Evolutionary conservation across 2,113 vertebrate genomes (phyloP), one percentile per base, ranked within the genome.

Genomic region (Hyla sarda): DNA sequence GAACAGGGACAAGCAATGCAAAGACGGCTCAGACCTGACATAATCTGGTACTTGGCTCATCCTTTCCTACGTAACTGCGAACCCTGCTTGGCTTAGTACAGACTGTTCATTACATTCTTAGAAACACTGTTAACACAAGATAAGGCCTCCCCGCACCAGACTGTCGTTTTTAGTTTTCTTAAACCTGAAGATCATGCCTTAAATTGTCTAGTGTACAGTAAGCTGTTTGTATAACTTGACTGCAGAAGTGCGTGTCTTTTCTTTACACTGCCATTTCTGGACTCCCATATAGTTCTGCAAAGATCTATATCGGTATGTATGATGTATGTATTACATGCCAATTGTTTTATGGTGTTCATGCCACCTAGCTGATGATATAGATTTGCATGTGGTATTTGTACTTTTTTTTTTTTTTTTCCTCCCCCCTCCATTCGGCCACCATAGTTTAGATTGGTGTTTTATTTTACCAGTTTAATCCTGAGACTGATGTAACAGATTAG

Each of bases 1-100:
- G 19, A 58, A 69, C 74, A 16, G 65, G 58, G 73, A 65, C 84
- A 56, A 52, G 48, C 30, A 80, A 72, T 21, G 30, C 80, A 77
- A 86, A 80, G 76, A 80, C 67, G 62, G 76, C 84, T 86, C 62
- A 86, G 76, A 86, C 84, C 76, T 58, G 50, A 81, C 77, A 71
- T 86, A 86, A 86, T 80, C 84, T 32, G 84, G 62, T 72, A 23
- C 50, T 86, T 72, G 79, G 76, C 76, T 74, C 84, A 80, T 86
- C 84, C 50, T 58, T 62, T 80, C 34, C 62, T 30, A 67, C 37
- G 28, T 76, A 84, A 45, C 60, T 41, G 75, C 12, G 30, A 45
- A 34, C 78, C n/a, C 41, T 52, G 74, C 28, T 10, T 34, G 62
- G 48, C 76, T 47, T 25, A 25, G 83, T 45, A 86, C 48, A 77